A percentile compares a stretch with the other conserved stretches of the same genome.
Conservation (phyloP, 2,888 invertebrate genomes). For the Anoncus sp. region DNA sequence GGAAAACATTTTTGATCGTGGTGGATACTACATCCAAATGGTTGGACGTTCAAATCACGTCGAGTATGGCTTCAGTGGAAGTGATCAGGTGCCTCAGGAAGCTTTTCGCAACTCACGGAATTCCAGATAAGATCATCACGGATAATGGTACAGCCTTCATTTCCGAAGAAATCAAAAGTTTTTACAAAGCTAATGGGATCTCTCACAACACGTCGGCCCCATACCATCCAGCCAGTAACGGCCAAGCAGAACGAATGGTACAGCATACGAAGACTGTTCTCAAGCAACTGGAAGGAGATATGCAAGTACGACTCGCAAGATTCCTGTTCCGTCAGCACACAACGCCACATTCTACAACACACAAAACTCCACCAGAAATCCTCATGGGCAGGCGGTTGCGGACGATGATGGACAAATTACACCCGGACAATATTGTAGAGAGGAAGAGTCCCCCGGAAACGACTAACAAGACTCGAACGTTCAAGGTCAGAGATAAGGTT, state of each 20-base stretch:
- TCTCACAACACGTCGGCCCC: slow-evolving; percentile 37
- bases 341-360: slow-evolving; percentile 58
- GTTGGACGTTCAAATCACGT: slow-evolving; percentile 60
- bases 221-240: slow-evolving; percentile 14
- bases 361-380: slow-evolving; percentile 58
- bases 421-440: slow-evolving; percentile 1
- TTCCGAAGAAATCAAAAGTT: slow-evolving; percentile 66
- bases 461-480: background rate
- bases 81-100: slow-evolving; percentile 60
- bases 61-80: slow-evolving; percentile 41
- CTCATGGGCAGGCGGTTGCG: slow-evolving; percentile 57
- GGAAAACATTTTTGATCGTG: slow-evolving; percentile 61
- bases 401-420: slow-evolving; percentile 33
- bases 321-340: slow-evolving; percentile 58
- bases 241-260: slow-evolving; percentile 32
- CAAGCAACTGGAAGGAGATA: slow-evolving; percentile 19
- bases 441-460: background rate
- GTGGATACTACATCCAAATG: slow-evolving; percentile 68
- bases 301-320: slow-evolving; percentile 28
- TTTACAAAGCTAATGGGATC: slow-evolving; percentile 62
- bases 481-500: background rate
- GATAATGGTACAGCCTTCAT: slow-evolving; percentile 71
- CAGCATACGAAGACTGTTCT: slow-evolving; percentile 28
- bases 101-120: slow-evolving; percentile 64
- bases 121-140: slow-evolving; percentile 67